Evolutionary conservation across 1,140 invertebrate genomes (phyloP), one percentile per base, ranked within the genome.

Genomic region (Littorina saxatilis): DNA sequence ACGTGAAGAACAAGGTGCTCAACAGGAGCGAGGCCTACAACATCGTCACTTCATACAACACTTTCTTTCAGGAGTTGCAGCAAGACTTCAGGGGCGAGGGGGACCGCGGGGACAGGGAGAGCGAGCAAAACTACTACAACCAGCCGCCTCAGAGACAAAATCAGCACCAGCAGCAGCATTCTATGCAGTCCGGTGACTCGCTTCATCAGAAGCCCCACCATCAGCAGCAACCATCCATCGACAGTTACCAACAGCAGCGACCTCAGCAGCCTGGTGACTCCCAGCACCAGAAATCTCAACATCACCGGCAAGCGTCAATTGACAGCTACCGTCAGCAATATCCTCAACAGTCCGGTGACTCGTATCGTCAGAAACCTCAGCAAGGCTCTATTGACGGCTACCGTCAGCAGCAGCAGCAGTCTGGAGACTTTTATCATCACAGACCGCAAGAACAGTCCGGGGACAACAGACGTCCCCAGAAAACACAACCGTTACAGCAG

Each of bases 11-110:
- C 61, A 85, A 84, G 61, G 73, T 88, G 39, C 72, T 87, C 13
- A 82, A 86, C 73, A 32, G 82, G 17, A 78, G 81, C 35, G 85
- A 86, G 47, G 70, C 81, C 29, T 82, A 81, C 70, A 84, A 86
- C 72, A 82, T 84, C 72, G 83, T 86, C 35, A 81, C 82, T 17
- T 84, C 85, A 13, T 86, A 83, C 75, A 82, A 86, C 50, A 82
- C 72, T 3, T 86, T 83, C 77, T 81, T 84, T 39, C 79, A 79
- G 75, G 83, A 84, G 73, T 70, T 84, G 13, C 79, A 84, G 74
- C 63, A 75, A 27, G 83, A 84, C 37, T 83, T 83, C 72, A 55
- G 75, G 23, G 50, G 13, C 37, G 39, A 58, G 1, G 29, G 35
- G 20, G 39, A 75, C 39, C 37, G 37, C 2, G 37, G 47, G 5